phyloP scores from a whole-genome alignment of 2,888 invertebrate species.

The Macrosiphum euphorbiae region DNA sequence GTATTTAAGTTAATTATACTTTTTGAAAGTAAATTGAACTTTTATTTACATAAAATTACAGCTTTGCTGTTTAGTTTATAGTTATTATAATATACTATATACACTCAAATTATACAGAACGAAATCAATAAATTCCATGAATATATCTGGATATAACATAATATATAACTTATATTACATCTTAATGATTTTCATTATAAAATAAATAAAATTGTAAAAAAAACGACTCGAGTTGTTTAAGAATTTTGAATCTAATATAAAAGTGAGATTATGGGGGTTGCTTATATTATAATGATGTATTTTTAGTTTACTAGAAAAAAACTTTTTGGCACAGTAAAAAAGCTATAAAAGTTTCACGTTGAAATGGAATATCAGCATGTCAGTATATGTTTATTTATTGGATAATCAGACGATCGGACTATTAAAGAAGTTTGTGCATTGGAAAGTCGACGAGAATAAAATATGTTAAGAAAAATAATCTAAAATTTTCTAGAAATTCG shows the following conservation, averaged over 20 bases:
- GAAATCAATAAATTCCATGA: background rate
- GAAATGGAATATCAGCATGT: background rate
- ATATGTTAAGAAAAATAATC: background rate
- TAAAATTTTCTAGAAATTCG: background rate
- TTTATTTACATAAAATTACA: background rate
- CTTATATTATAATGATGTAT: background rate
- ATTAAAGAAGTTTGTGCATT: background rate
- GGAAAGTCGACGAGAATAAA: background rate
- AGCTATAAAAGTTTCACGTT: background rate
- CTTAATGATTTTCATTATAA: background rate
- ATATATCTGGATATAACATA: background rate
- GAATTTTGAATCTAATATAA: background rate
- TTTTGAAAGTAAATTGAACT: background rate
- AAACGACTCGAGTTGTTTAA: background rate
- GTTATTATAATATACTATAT: background rate
- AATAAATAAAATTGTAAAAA: background rate
- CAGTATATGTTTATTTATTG: background rate
- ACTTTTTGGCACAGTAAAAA: background rate
- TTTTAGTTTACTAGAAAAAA: background rate
- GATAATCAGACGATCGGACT: background rate
- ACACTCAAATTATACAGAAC: no score
- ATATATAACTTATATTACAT: background rate
- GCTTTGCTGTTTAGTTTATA: background rate
- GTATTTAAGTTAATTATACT: background rate
- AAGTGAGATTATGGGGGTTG: background rate